Base-by-base conservation (phyloP, 23 tunicate species). In the Halocynthia roretzi region DNA sequence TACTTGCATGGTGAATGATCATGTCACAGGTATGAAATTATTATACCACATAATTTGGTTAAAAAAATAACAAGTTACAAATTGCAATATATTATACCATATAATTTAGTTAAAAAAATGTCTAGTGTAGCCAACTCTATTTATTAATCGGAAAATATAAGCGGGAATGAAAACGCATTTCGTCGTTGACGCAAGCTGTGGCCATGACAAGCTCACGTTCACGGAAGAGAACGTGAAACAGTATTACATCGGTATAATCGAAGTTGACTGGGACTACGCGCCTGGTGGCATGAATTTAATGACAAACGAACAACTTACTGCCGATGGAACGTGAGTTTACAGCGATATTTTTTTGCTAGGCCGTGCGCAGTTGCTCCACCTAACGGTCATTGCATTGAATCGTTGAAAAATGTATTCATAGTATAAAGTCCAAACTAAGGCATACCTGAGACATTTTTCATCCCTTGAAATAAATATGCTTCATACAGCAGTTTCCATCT, bases 1-100 rank as follows among this genome's bases (percentile, higher is more conserved):
- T 7, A 81, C 93, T 52, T 86, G 93, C 82, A 76, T 57, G 51
- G 68, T 86, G 56, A 83, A 86, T 82, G 85, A 68, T 54, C 93
- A 86, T 76, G 76, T 31, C 64, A 74, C 86, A 61, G 93, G 93
- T 86, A 11, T 9, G 52, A 17, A 22, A 23, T 15, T 61, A 68
- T n/a, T n/a, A n/a, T n/a, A n/a, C n/a, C n/a, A n/a, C n/a, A n/a
- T n/a, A n/a, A n/a, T n/a, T n/a, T 86, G 75, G 73, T 81, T 81
- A 80, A 67, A 40, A 85, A 86, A 52, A 56, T 54, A 21, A 81
- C 92, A 58, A 85, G 92, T 86, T 51, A 74, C 10, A 12, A 71
- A 71, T 14, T 71, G n/a, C 44, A 31, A 31, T 31, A 31, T 31
- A 31, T 31, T 31, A 31, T 31, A 31, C 44, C 44, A 31, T 4